A percentile compares a stretch with the other conserved stretches of the same genome.
Evolutionary conservation across 2,888 invertebrate species (phyloP).

Genomic region (Julus scanicus): DNA sequence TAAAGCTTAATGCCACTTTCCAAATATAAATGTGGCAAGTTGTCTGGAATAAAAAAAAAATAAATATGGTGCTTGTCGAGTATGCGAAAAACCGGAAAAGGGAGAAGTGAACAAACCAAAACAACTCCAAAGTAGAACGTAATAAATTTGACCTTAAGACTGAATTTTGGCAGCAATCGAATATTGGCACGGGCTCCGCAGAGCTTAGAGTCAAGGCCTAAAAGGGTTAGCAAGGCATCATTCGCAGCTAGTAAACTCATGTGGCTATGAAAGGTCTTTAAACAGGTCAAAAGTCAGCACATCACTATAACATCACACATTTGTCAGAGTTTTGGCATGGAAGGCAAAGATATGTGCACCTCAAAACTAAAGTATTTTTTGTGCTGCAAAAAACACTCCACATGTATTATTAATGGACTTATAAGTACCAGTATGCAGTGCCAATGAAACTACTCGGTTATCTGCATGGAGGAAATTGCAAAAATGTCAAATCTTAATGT

Average conservation of each 20-base stretch:
- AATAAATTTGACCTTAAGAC: slow-evolving; percentile 13
- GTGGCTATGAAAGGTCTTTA: not conserved
- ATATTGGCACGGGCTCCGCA: not conserved
- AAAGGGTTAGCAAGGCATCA: not conserved
- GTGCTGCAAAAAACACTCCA: too few relatives aligned
- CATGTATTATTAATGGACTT: too few relatives aligned
- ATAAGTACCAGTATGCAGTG: too few relatives aligned
- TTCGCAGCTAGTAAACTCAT: not conserved
- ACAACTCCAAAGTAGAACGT: not conserved
- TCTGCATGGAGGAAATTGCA: too few relatives aligned
- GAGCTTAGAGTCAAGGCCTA: not conserved
- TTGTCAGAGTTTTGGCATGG: not conserved
- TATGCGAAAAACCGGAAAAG: not conserved
- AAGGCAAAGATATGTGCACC: not conserved
- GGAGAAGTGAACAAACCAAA: slow-evolving; percentile 42
- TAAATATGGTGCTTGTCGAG: not conserved
- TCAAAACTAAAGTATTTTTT: too few relatives aligned
- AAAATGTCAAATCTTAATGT: too few relatives aligned
- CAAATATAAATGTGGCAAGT: not conserved
- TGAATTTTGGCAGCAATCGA: not conserved
- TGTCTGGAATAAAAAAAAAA: not conserved
- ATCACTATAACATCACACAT: not conserved
- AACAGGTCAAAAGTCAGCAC: not conserved
- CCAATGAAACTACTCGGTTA: too few relatives aligned
- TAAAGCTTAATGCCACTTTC: not conserved